These are phyloP conservation scores for Leptinotarsa rubiginosa DNA, from an alignment of 2,888 invertebrate genomes.

Conservation along the genomic window DNA sequence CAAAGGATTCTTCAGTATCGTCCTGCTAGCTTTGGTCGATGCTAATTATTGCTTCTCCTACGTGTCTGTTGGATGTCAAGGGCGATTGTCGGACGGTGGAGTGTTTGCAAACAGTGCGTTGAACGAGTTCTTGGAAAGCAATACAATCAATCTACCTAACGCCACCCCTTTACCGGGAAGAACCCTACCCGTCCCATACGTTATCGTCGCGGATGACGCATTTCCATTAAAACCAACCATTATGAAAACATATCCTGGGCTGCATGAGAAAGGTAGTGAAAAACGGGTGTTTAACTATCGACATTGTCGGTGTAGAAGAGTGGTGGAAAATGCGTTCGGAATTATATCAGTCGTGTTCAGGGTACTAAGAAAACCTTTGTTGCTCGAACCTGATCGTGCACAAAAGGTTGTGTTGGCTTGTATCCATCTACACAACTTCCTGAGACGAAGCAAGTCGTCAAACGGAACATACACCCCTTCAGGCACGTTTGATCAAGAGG, in stretches of 20 bases:
- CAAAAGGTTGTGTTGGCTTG: conserved; percentile 44
- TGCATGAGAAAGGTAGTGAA: conserved; percentile 29
- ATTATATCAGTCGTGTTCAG: conserved; percentile 43
- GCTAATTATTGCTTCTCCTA: not conserved
- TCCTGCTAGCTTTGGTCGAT: conserved; percentile 29
- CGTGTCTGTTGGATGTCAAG: conserved; percentile 28
- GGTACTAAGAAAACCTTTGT: conserved; percentile 48
- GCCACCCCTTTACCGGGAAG: no score
- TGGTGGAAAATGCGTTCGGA: conserved; percentile 29
- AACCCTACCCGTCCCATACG: no score
- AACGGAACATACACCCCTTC: conserved; percentile 43
- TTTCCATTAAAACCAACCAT: no score
- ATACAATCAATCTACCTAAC: no score
- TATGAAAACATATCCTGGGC: conserved; percentile 46
- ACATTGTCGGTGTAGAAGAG: conserved; percentile 19
- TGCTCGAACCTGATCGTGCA: conserved; percentile 47
- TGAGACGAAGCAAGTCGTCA: conserved; percentile 44
- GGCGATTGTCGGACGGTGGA: conserved; percentile 27
- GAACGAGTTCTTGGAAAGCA: conserved; percentile 19
- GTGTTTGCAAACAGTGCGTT: conserved; percentile 24
- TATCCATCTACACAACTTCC: conserved; percentile 50
- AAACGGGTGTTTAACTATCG: conserved; percentile 47
- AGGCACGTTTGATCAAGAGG: conserved; percentile 44
- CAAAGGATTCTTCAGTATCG: conserved; percentile 34
- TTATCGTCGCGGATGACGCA: no score